Evolutionary conservation across 1,140 invertebrate genomes (phyloP), one percentile per base, ranked within the genome.

Genomic region (Zaprionus tsacasi): DNA sequence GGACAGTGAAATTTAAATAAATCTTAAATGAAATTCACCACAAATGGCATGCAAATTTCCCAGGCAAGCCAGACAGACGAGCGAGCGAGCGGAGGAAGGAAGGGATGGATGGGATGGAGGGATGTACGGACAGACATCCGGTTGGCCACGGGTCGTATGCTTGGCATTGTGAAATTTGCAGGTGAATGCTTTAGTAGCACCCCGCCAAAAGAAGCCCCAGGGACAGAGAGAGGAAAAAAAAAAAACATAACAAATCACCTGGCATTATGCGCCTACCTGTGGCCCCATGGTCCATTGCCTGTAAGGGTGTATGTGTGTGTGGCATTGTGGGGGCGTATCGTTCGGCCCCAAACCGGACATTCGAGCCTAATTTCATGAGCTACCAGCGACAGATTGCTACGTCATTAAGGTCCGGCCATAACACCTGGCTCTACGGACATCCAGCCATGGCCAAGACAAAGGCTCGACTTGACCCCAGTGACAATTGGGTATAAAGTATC

Each of bases 281-380:
- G 50, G 71, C 65, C 52, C 63, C 12, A 21, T 43, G 63, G 36
- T 56, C 63, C 63, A 56, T 30, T 55, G 52, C 11, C 35, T 52
- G 13, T 40, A n/a, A 13, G 38, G 12, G 13, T 13, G 36, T 13
- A 12, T 38, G 36, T 38, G 38, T 40, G 38, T 40, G 38, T 40
- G 33, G 48, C 17, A 55, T 66, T 36, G 58, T 6, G 17, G 8
- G 55, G 68, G 60, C 61, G 73, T 70, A 45, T 54, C 12, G 35
- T 45, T 30, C 30, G n/a, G 11, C 30, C 58, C 52, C 27, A 17
- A 27, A 54, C 82, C 82, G 82, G 82, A 81, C 82, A 86, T 81
- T 85, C 55, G 70, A 78, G 82, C 75, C 82, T 85, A 85, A 86
- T 85, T 86, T 86, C 82, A 85, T 85, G 82, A 86, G 82, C 78